Conservation (phyloP, 2,113 vertebrate genomes). For the Salvator merianae region DNA sequence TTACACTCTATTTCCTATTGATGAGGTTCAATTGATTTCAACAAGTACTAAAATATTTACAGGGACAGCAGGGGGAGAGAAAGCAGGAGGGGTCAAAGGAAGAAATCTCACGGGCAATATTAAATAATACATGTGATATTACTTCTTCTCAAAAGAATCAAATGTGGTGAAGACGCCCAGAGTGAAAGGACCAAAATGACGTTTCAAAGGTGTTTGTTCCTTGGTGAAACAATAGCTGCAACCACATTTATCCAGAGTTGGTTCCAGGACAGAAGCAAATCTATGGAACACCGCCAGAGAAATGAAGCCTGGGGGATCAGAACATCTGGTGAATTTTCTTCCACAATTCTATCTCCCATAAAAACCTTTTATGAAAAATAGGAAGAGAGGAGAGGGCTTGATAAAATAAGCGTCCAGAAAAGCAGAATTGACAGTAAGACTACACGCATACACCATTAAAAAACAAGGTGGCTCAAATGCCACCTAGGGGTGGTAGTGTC, state of each 20-base stretch:
- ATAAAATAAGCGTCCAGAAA: too few species aligned
- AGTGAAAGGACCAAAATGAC: background rate
- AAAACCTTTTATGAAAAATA: too few species aligned
- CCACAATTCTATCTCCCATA: too few species aligned
- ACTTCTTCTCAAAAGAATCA: background rate
- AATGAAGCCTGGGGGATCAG: background rate
- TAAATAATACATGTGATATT: background rate
- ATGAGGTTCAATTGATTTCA: constrained; percentile 87
- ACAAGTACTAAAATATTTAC: constrained; percentile 80
- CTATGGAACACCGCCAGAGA: background rate
- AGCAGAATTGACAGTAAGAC: too few species aligned
- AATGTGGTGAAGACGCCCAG: background rate
- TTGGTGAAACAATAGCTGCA: background rate
- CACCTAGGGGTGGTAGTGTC: too few species aligned
- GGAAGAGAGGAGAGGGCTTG: too few species aligned
- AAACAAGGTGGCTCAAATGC: too few species aligned
- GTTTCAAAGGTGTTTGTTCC: background rate
- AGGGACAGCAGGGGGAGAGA: constrained; percentile 31
- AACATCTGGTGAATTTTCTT: too few species aligned
- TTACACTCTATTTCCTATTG: constrained; percentile 86
- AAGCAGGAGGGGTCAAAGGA: constrained; percentile 24
- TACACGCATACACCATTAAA: too few species aligned
- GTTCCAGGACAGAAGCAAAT: background rate
- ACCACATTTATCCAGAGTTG: background rate
- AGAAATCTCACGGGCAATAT: constrained; percentile 31